Base-by-base conservation (phyloP, 2,797 vertebrate species). In the Arctocebus calabarensis region DNA sequence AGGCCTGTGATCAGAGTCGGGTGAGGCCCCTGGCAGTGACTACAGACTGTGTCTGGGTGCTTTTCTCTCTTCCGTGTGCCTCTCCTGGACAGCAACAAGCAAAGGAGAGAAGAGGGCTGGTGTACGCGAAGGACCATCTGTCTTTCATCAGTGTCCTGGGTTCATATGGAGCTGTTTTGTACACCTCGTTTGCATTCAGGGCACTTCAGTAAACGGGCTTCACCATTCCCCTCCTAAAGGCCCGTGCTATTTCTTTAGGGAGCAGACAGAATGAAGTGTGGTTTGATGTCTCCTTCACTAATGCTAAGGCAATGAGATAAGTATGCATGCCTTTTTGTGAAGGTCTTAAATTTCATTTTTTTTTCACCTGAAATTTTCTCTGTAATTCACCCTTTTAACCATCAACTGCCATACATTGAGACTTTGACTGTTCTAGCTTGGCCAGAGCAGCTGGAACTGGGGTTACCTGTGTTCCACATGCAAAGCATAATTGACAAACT, bases 1-100 rank as follows among this genome's bases (percentile, higher is more conserved):
- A 11, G 1, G 8, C 37, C 29, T 92, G 9, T 77, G 52, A 19
- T 20, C 6, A 27, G 27, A 59, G 8, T 8, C 59, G 14, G 9
- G 3, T 13, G 14, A 34, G 37, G 55, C 16, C 25, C 1, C 71
- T 16, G 20, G n/a, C 8, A 4, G 14, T 40, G 22, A 23, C 1
- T 14, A 71, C 19, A 66, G 6, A 19, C 2, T 7, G 14, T 29
- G 7, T 25, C 16, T 23, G 25, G 64, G 9, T 7, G 19, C 7
- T 4, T 55, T 82, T 17, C 1, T 37, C 23, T 62, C 40, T 37
- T 3, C 34, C 25, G 37, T 2, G 0, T 9, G 1, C 7, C 6
- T 82, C 13, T 75, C 52, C 23, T 32, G 1, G 1, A 12, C 7
- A 64, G 22, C 23, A 52, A 32, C 8, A 78, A 27, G 13, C 10